Evolutionary conservation across 2,797 vertebrate genomes (phyloP).

Genomic region (Alosa sapidissima): DNA sequence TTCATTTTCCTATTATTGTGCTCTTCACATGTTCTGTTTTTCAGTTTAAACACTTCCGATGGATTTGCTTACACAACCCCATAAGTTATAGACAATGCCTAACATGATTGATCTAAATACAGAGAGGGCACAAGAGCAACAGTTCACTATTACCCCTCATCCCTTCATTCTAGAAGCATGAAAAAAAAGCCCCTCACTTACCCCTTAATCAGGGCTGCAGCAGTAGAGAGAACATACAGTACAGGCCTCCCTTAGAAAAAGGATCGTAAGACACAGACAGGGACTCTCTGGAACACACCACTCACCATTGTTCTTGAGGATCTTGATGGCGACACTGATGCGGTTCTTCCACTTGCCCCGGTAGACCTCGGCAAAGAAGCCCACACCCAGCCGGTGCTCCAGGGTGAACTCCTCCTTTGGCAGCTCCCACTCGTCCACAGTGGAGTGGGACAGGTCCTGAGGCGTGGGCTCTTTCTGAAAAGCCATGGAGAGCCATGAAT

Average conservation of each 20-base stretch:
- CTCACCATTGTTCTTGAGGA: constrained; percentile 69
- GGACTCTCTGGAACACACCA: neutral
- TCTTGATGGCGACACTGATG: constrained; percentile 78
- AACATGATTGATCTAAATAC: no score
- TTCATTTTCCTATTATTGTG: no score
- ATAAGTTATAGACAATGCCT: no score
- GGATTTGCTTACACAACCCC: no score
- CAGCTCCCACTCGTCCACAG: constrained; percentile 79
- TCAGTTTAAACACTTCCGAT: no score
- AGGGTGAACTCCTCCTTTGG: constrained; percentile 78
- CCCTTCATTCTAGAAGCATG: no score
- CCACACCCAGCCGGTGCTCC: constrained; percentile 71
- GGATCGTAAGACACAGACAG: neutral
- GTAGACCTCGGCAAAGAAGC: constrained; percentile 79
- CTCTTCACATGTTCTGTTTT: no score
- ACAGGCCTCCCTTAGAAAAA: neutral
- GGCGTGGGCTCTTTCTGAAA: constrained; percentile 66
- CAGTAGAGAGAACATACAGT: neutral
- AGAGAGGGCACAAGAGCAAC: no score
- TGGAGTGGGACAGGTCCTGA: constrained; percentile 63
- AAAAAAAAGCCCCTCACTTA: neutral
- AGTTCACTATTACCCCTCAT: no score
- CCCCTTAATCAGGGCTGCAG: neutral
- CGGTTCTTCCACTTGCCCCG: constrained; percentile 77
- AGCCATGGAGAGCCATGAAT: neutral